Percentiles rank a stretch among this genome's conserved stretches.
Evolutionary conservation across 1,140 invertebrate genomes (phyloP).

Genomic region (Solenopsis invicta): DNA sequence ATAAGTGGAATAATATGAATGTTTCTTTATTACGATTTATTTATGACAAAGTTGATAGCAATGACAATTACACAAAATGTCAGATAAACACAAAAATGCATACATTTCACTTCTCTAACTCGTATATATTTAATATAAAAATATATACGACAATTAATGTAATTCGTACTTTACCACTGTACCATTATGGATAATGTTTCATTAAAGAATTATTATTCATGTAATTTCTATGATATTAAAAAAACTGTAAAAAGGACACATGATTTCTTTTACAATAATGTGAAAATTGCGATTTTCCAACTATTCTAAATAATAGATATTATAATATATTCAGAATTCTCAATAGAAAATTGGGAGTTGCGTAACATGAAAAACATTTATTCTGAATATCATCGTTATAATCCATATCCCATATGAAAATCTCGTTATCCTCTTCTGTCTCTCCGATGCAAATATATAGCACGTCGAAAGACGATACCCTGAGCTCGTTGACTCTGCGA

Average conservation of each 20-base stretch:
- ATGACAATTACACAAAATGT: neutral
- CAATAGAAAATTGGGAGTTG: neutral
- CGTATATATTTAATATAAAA: neutral
- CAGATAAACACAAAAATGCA: neutral
- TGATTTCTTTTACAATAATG: neutral
- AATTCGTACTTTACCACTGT: neutral
- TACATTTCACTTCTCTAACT: neutral
- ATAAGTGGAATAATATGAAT: neutral
- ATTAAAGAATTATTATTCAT: neutral
- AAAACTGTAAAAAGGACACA: neutral
- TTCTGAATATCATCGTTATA: neutral
- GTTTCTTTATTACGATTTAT: neutral
- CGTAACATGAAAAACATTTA: neutral
- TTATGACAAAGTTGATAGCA: neutral
- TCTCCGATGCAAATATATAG: neutral
- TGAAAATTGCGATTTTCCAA: neutral
- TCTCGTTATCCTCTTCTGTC: neutral
- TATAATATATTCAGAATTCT: too few relatives aligned
- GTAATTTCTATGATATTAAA: neutral
- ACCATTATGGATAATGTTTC: neutral
- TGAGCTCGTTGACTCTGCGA: slow-evolving; percentile 19
- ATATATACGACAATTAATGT: neutral
- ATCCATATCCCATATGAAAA: slow-evolving; percentile 1
- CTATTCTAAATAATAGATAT: neutral
- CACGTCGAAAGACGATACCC: slow-evolving; percentile 7